Base-by-base conservation (phyloP, 2,797 vertebrate species). In the Spheniscus humboldti region DNA sequence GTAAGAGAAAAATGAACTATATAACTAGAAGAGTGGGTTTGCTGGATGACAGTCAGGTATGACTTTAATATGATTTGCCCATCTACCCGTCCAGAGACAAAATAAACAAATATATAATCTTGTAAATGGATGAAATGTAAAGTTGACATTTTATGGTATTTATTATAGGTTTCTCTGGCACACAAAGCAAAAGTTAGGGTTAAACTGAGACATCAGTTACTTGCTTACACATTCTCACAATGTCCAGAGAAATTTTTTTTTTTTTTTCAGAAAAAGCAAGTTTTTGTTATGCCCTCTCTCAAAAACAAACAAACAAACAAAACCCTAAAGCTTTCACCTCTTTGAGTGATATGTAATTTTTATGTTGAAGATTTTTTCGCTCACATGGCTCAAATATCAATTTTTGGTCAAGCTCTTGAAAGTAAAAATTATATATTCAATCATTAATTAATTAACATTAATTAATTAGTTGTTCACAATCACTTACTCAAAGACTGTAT, bases 91-190 rank as follows among this genome's bases (percentile, higher is more conserved):
- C 56, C 28, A 78, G 67, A 81, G 59, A n/a, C 83, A 91, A 92
- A 90, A 66, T 57, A 75, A 39, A 55, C 47, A 69, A 92, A 68
- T 20, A 14, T 35, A 30, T 11, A 81, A 88, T 63, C 60, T 78
- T 91, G 31, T 90, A 94, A 93, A 59, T 71, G n/a, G 39, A 92
- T 71, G 43, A 89, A 95, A 90, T 68, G 52, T 68, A 92, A 86
- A 90, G 33, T 53, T 88, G 78, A 68, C 41, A 89, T 35, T 4
- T 85, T 90, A 66, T 48, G 25, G 7, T 73, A 52, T 90, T 90
- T 88, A 68, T 84, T 90, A 62, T 28, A 69, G 30, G 68, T 72
- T 86, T 86, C 27, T 75, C 45, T 75, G 66, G 9, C 27, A 81
- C 27, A 57, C 11, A 67, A 76, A 62, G 9, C 2, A 39, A 52